Evolutionary conservation across 2,113 vertebrate species (phyloP).

Genomic region (Prionailurus bengalensis): DNA sequence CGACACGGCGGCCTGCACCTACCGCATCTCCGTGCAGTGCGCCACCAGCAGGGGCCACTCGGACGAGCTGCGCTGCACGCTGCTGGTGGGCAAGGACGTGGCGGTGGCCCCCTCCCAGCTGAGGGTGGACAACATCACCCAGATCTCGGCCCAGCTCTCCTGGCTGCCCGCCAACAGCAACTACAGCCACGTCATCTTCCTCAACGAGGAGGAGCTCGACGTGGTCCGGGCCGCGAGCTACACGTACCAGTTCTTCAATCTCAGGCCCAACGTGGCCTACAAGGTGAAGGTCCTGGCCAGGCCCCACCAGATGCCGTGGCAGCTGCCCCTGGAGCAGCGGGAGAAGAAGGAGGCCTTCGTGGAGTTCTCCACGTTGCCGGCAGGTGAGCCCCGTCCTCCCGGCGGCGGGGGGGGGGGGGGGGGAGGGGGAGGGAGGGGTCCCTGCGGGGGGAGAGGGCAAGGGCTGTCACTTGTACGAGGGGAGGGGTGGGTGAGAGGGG

Average conservation of each 20-base stretch:
- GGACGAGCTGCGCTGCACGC: constrained; percentile 95
- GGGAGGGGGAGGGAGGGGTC: neutral
- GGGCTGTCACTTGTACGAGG: accelerated
- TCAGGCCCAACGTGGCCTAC: constrained; percentile 95
- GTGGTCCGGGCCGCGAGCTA: constrained; percentile 94
- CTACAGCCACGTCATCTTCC: constrained; percentile 97
- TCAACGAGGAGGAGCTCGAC: constrained; percentile 96
- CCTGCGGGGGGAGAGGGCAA: accelerated
- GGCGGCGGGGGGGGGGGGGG: too few relatives aligned
- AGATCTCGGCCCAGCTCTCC: constrained; percentile 94
- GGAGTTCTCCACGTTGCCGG: constrained; percentile 97
- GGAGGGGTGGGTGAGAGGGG: accelerated
- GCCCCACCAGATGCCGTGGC: constrained; percentile 99
- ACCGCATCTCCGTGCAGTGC: constrained; percentile 96
- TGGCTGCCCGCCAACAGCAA: constrained; percentile 99
- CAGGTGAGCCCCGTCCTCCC: constrained; percentile 89
- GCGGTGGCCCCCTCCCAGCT: constrained; percentile 96
- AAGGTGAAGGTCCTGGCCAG: constrained; percentile 95
- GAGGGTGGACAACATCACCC: constrained; percentile 94
- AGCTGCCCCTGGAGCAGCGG: constrained; percentile 96
- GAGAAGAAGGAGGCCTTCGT: constrained; percentile 95
- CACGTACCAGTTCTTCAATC: constrained; percentile 95
- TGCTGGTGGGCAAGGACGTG: constrained; percentile 97
- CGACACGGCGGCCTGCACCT: constrained; percentile 92
- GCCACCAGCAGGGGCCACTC: constrained; percentile 94